These are phyloP conservation scores for Falco rusticolus DNA, from an alignment of 2,797 vertebrate genomes.

Conservation along the genomic window DNA sequence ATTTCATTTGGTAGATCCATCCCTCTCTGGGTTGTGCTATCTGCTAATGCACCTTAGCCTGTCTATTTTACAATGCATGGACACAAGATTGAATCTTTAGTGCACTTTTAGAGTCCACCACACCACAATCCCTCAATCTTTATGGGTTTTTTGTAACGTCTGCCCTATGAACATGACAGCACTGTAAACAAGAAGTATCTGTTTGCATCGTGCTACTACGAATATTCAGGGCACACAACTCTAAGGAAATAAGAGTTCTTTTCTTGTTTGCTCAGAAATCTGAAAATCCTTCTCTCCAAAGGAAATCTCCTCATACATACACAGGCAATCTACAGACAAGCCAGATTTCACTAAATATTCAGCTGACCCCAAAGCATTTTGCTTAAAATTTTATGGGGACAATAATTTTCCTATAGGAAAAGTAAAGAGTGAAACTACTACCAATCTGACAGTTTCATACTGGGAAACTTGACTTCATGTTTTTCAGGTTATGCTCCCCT, in stretches of 20 bases:
- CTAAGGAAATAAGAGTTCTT: neutral
- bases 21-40: neutral
- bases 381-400: neutral
- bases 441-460: neutral
- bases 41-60: neutral
- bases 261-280: neutral
- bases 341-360: slow-evolving; percentile 1
- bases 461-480: neutral
- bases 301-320: neutral
- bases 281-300: neutral
- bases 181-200: neutral
- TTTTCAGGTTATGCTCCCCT: neutral
- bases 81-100: neutral
- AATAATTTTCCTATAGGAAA: neutral
- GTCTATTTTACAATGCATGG: neutral
- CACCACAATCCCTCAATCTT: neutral
- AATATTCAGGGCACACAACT: neutral
- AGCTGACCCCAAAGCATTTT: neutral
- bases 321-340: neutral
- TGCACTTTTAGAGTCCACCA: neutral
- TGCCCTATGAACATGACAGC: neutral
- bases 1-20: accelerated
- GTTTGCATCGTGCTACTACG: neutral
- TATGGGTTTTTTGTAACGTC: accelerated
- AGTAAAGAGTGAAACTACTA: neutral